Conservation (phyloP, 2,888 invertebrate species). For the Opisthograptis luteolata region DNA sequence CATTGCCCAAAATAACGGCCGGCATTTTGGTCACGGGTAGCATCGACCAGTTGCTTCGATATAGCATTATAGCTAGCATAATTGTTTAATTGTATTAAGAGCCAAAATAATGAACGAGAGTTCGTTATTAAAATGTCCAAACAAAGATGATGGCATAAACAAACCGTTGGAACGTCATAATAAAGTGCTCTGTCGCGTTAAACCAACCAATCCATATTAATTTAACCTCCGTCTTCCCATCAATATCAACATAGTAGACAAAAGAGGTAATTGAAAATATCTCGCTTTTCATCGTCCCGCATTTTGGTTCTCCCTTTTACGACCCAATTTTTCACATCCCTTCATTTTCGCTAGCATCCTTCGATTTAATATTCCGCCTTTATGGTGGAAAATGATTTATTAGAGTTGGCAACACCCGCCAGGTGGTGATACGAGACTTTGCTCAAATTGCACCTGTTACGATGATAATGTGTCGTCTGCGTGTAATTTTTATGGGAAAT, state of each 20-base stretch:
- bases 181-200: conserved; percentile 9
- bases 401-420: conserved; percentile 52
- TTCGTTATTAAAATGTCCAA: neutral
- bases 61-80: too few relatives aligned
- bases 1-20: too few relatives aligned
- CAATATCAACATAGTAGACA: conserved; percentile 31
- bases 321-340: conserved; percentile 72
- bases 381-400: conserved; percentile 73
- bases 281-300: conserved; percentile 62
- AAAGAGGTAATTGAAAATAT: conserved; percentile 65
- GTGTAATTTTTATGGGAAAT: conserved; percentile 30
- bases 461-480: conserved; percentile 28
- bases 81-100: too few relatives aligned
- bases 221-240: conserved; percentile 25
- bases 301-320: conserved; percentile 73
- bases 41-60: too few relatives aligned
- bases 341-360: conserved; percentile 63
- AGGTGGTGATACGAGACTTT: conserved; percentile 55
- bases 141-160: too few relatives aligned
- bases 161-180: conserved; percentile 14
- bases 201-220: conserved; percentile 25
- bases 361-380: conserved; percentile 75
- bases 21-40: too few relatives aligned
- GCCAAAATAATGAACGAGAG: neutral
- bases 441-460: conserved; percentile 48